phyloP scores from a whole-genome alignment of 2,888 invertebrate genomes.

The Agrenia bidenticulata region DNA sequence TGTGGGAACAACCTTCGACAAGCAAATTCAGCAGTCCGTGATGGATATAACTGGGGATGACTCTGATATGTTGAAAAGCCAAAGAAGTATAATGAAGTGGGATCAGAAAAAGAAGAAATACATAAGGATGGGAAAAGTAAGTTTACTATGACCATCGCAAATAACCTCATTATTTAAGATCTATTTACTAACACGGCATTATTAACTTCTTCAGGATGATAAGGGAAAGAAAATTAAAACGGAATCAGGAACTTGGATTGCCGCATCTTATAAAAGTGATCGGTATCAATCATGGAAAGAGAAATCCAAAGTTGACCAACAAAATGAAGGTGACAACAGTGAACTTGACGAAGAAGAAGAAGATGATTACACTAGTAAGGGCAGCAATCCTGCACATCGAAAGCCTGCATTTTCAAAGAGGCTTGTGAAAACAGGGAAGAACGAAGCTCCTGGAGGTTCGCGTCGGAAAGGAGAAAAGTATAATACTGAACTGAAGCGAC shows the following conservation, averaged over 20 bases:
- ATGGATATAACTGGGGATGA: conserved; percentile 84
- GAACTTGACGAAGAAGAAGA: conserved; percentile 55
- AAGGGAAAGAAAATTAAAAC: conserved; percentile 82
- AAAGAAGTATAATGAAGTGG: conserved; percentile 71
- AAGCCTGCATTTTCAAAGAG: conserved; percentile 44
- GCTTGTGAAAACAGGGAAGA: conserved; percentile 42
- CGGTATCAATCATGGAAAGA: conserved; percentile 84
- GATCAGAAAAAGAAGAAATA: conserved; percentile 95
- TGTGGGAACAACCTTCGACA: conserved; percentile 72
- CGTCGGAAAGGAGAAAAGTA: conserved; percentile 30
- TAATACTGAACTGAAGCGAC: conserved; percentile 62
- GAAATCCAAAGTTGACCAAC: conserved; percentile 64
- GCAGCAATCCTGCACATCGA: conserved; percentile 22
- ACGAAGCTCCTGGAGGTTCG: conserved; percentile 29
- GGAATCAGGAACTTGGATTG: conserved; percentile 92
- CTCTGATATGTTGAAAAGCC: conserved; percentile 64
- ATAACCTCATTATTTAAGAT: not conserved
- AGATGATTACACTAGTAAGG: conserved; percentile 21
- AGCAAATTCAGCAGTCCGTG: conserved; percentile 74
- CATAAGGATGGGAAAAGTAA: conserved; percentile 65
- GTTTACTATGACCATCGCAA: conserved; percentile 40
- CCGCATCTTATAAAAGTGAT: conserved; percentile 90
- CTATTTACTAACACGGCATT: not conserved
- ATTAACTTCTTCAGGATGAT: conserved; percentile 56
- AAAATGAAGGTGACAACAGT: conserved; percentile 58